Evolutionary conservation across 2,113 vertebrate species (phyloP), one percentile per base, ranked within the genome.

Genomic region (Eubucco bourcierii): DNA sequence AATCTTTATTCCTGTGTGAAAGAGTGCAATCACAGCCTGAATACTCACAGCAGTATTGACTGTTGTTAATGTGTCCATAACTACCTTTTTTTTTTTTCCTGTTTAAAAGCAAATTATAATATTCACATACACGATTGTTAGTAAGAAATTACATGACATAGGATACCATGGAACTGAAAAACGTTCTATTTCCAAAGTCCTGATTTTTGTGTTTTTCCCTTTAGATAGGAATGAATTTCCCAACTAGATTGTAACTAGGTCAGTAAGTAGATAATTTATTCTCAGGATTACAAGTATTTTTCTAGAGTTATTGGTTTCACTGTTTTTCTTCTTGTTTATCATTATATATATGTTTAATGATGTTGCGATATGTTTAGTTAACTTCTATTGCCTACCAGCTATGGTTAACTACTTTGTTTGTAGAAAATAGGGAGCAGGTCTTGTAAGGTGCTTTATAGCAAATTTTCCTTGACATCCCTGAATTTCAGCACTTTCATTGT

Each of bases 201-300:
- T 55, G 7, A 25, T 66, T 87, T 75, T 81, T 76, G 6, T 37
- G 28, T 44, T 84, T 85, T 46, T 9, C 59, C 39, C 59, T 28
- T 81, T 84, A 71, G 59, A 70, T 81, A 12, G 29, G 33, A 72
- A 7, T 77, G 70, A 90, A 84, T 94, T 79, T 94, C 34, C 28
- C 5, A 6, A 79, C 50, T 52, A 79, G 31, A 74, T n/a, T 80
- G 31, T 70, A 93, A 90, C 29, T 96, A 87, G 88, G 86, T 92
- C 74, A 90, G 21, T 70, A 55, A 84, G 16, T 34, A 87, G 70
- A 70, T 76, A 84, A 91, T 80, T 84, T 86, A 90, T 91, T 90
- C 65, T 53, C 41, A 71, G 56, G 37, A 47, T 9, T n/a, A 7
- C 12, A 50, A 88, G 5, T 60, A 47, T 52, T 90, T 34, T 47